Percentiles rank a stretch among this genome's conserved stretches.
Conservation (phyloP, 1,140 invertebrate genomes). For the Mya arenaria region DNA sequence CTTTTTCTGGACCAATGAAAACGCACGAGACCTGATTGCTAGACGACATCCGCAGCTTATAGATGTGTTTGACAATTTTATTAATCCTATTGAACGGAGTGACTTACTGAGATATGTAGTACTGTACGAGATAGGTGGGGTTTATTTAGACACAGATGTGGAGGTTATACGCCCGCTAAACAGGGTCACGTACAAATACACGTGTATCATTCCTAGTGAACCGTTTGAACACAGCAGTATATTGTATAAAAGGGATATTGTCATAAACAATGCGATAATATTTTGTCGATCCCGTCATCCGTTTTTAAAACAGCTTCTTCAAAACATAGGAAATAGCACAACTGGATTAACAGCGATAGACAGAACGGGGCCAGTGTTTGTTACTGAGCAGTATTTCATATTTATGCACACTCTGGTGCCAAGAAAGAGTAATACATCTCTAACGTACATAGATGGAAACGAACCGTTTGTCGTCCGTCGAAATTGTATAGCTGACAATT, state of each 20-base stretch:
- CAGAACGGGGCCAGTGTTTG: conserved; percentile 4
- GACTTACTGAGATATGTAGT: conserved; percentile 73
- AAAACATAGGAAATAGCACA: conserved; percentile 22
- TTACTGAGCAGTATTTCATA: not conserved
- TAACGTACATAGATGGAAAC: not conserved
- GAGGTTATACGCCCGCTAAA: conserved; percentile 66
- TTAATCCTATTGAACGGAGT: conserved; percentile 52
- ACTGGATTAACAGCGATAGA: not conserved
- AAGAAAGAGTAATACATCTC: not conserved
- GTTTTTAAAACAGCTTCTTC: conserved; percentile 67
- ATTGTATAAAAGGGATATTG: conserved; percentile 56
- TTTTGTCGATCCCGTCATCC: conserved; percentile 68
- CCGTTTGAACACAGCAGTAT: conserved; percentile 68
- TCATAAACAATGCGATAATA: conserved; percentile 73
- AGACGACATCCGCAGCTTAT: conserved; percentile 65
- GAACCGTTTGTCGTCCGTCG: too few relatives aligned
- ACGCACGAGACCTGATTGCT: conserved; percentile 60
- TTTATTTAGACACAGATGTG: conserved; percentile 74
- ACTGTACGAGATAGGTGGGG: conserved; percentile 70
- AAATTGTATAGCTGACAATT: not conserved
- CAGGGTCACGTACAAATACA: conserved; percentile 60
- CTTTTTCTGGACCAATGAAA: conserved; percentile 74
- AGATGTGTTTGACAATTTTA: conserved; percentile 57
- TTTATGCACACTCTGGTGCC: not conserved
- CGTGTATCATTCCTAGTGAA: conserved; percentile 70